These are phyloP conservation scores for Bombus sibiricus DNA, from an alignment of 1,140 invertebrate species.

Conservation along the genomic window DNA sequence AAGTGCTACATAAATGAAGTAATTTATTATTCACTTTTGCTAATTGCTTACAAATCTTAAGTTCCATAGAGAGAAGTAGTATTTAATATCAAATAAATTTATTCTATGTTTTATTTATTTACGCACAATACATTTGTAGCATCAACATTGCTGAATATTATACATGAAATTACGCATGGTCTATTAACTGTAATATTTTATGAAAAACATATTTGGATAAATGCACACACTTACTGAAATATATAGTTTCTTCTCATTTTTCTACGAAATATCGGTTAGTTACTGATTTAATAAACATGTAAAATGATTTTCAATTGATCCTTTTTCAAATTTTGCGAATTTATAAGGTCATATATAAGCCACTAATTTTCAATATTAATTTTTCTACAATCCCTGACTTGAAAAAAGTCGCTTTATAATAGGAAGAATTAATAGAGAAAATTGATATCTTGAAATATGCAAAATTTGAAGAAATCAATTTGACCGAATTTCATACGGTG, in stretches of 20 bases:
- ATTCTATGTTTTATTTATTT: not conserved
- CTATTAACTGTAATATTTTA: slow-evolving; percentile 2
- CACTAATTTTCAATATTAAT: not conserved
- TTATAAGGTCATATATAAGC: not conserved
- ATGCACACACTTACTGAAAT: not conserved
- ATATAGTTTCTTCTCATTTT: slow-evolving; percentile 18
- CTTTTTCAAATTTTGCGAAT: not conserved
- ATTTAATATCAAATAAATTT: not conserved
- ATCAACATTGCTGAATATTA: not conserved
- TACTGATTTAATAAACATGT: not conserved
- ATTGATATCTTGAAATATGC: not conserved
- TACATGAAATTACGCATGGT: not conserved
- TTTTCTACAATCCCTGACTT: not conserved
- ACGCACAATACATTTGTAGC: not conserved
- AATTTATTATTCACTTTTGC: not conserved
- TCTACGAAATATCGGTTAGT: not conserved
- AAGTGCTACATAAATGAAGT: not conserved
- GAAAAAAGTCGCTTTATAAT: not conserved
- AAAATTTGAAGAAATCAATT: not conserved
- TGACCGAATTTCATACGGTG: not conserved
- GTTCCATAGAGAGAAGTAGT: not conserved
- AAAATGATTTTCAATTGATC: not conserved
- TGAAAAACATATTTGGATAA: slow-evolving; percentile 4
- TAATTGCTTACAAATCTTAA: not conserved
- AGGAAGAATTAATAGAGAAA: not conserved